phyloP scores from a whole-genome alignment of 2,888 invertebrate genomes.

The Drosophila merina region DNA sequence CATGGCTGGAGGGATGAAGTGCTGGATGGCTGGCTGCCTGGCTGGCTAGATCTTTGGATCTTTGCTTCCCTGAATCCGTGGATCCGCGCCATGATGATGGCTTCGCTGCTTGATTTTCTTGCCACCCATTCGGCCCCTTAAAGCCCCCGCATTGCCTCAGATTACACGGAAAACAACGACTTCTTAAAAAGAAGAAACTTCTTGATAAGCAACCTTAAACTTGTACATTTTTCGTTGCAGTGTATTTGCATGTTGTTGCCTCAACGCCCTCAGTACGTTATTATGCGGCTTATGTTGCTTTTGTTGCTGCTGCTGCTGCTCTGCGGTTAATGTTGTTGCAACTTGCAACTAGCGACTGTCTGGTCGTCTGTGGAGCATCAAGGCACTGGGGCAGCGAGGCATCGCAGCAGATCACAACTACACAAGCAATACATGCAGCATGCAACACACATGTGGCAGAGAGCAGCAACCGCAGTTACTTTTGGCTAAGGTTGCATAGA shows the following conservation, averaged over 20 bases:
- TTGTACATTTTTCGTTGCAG: background rate
- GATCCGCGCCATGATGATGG: conserved; percentile 49
- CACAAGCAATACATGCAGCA: background rate
- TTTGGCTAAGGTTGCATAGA: conserved; percentile 60
- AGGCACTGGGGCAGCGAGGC: conserved; percentile 82
- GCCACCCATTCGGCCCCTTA: conserved; percentile 9
- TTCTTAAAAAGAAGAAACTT: too few relatives aligned
- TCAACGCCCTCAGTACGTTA: conserved; percentile 76
- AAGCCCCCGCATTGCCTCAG: background rate
- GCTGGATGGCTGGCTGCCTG: conserved; percentile 4
- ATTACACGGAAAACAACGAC: background rate
- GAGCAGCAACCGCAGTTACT: conserved; percentile 72
- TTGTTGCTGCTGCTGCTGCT: conserved; percentile 28
- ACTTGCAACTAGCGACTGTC: conserved; percentile 33
- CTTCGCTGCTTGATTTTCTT: conserved; percentile 38
- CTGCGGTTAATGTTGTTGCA: conserved; percentile 43
- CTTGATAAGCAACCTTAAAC: too few relatives aligned
- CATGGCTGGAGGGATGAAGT: conserved; percentile 42
- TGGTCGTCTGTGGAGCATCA: conserved; percentile 81
- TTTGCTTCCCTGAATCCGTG: background rate
- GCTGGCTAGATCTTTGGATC: background rate
- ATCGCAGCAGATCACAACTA: conserved; percentile 62
- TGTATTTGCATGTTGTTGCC: conserved; percentile 68
- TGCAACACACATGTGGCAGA: conserved; percentile 9
- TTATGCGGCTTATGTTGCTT: conserved; percentile 60